These are phyloP conservation scores for Drosophila rubida DNA, from an alignment of 2,888 invertebrate genomes.

Conservation along the genomic window DNA sequence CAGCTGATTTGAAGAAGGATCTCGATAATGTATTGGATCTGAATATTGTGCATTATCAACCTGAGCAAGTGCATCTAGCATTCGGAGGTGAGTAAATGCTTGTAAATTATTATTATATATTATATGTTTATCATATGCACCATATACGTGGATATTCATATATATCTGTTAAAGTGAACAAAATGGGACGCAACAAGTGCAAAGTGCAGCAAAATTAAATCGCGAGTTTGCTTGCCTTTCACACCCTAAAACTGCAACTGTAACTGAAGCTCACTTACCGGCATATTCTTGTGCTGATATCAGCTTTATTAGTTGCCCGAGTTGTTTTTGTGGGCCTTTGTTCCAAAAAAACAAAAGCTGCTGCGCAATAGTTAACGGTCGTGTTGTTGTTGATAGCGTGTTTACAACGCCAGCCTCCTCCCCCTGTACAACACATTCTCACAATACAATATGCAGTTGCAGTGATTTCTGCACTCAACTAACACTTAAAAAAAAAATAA, in stretches of 20 bases:
- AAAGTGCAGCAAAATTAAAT: slow-evolving; percentile 10
- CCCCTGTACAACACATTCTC: neutral
- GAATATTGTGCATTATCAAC: slow-evolving; percentile 86
- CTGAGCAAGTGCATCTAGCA: slow-evolving; percentile 89
- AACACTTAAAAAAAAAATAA: neutral
- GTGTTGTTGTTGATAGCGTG: slow-evolving; percentile 39
- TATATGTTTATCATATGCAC: slow-evolving; percentile 1
- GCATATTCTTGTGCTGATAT: slow-evolving; percentile 19
- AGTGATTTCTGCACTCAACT: slow-evolving; percentile 18
- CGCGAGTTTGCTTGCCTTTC: slow-evolving; percentile 1
- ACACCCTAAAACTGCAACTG: neutral
- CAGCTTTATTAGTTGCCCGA: slow-evolving; percentile 9
- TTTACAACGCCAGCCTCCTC: neutral
- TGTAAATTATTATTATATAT: slow-evolving; percentile 1
- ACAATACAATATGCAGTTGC: slow-evolving; percentile 5
- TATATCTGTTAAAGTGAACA: neutral
- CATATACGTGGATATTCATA: neutral
- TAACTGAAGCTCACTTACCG: slow-evolving; percentile 8
- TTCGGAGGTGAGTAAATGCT: slow-evolving; percentile 86
- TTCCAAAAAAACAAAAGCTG: slow-evolving; percentile 10
- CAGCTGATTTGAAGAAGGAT: neutral
- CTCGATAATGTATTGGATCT: neutral
- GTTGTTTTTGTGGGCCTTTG: slow-evolving; percentile 21
- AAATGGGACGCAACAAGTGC: slow-evolving; percentile 9
- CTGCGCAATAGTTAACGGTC: slow-evolving; percentile 47